These are phyloP conservation scores for Triplophysa rosa DNA, from an alignment of 2,113 vertebrate species.

Conservation along the genomic window DNA sequence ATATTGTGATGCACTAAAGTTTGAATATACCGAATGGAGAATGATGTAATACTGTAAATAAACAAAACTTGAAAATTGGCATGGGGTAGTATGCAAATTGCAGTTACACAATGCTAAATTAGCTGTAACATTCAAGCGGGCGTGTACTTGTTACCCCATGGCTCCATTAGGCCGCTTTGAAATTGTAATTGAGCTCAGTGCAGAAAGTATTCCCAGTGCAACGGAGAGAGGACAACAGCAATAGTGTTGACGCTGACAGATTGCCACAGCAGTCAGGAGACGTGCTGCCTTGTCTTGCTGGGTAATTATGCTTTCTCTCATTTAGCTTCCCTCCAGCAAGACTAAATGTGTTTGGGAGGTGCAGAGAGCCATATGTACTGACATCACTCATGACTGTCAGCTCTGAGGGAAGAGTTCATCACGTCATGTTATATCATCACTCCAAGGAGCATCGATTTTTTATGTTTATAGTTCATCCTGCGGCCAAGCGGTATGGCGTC, in stretches of 20 bases:
- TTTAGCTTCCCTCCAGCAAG: conserved; percentile 36
- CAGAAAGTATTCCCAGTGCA: conserved; percentile 10
- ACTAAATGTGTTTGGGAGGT: conserved; percentile 22
- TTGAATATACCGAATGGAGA: no score
- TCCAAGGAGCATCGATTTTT: conserved; percentile 20
- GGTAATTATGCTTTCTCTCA: conserved; percentile 39
- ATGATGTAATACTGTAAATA: no score
- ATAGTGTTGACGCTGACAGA: conserved; percentile 24
- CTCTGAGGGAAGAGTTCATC: conserved; percentile 16
- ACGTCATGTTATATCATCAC: conserved; percentile 16
- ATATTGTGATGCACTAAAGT: no score
- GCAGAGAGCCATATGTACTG: conserved; percentile 23
- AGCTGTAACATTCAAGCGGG: not conserved
- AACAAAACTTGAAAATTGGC: not conserved
- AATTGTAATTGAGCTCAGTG: not conserved
- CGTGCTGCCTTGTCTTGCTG: conserved; percentile 35
- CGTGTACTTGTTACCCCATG: not conserved
- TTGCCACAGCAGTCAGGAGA: conserved; percentile 26
- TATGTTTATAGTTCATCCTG: conserved; percentile 14
- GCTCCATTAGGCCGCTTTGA: not conserved
- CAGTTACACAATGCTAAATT: not conserved
- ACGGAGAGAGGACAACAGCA: conserved; percentile 10
- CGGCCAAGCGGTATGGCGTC: not conserved
- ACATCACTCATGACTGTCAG: conserved; percentile 33
- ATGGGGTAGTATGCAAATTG: not conserved